These are phyloP conservation scores for Congeria kusceri DNA, from an alignment of 2,888 invertebrate species.

Conservation along the genomic window DNA sequence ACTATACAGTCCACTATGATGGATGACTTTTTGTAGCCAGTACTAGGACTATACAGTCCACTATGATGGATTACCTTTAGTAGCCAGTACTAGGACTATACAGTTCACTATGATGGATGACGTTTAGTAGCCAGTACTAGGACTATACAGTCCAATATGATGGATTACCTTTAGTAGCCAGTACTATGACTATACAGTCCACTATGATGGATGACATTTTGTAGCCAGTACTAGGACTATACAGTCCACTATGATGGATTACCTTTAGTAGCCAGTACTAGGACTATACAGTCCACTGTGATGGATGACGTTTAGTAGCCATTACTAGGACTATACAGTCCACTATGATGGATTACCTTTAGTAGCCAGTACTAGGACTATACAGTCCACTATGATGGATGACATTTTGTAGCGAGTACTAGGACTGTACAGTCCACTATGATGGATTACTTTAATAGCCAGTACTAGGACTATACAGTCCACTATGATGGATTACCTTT, in stretches of 20 bases:
- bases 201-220: slow-evolving; percentile 64
- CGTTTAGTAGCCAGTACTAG: slow-evolving; percentile 84
- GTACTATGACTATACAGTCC: neutral
- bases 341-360: too few relatives aligned
- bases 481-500: slow-evolving; percentile 80
- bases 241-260: slow-evolving; percentile 86
- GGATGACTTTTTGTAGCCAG: too few relatives aligned
- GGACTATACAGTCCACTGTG: neutral
- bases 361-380: too few relatives aligned
- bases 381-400: slow-evolving; percentile 4
- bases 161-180: too few relatives aligned
- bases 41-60: neutral
- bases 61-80: slow-evolving; percentile 69
- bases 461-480: slow-evolving; percentile 86
- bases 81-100: slow-evolving; percentile 80
- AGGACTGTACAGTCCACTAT: neutral
- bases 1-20: slow-evolving; percentile 86
- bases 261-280: too few relatives aligned
- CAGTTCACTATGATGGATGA: slow-evolving; percentile 27
- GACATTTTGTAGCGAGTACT: slow-evolving; percentile 84
- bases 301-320: slow-evolving; percentile 79
- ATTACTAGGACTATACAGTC: slow-evolving; percentile 86
- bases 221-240: slow-evolving; percentile 85
- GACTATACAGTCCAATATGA: slow-evolving; percentile 86
- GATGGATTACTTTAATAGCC: slow-evolving; percentile 78